Percentiles rank a stretch among this genome's conserved stretches.
These are phyloP conservation scores for Lateolabrax maculatus DNA, from an alignment of 2,797 vertebrate genomes.

Conservation along the genomic window DNA sequence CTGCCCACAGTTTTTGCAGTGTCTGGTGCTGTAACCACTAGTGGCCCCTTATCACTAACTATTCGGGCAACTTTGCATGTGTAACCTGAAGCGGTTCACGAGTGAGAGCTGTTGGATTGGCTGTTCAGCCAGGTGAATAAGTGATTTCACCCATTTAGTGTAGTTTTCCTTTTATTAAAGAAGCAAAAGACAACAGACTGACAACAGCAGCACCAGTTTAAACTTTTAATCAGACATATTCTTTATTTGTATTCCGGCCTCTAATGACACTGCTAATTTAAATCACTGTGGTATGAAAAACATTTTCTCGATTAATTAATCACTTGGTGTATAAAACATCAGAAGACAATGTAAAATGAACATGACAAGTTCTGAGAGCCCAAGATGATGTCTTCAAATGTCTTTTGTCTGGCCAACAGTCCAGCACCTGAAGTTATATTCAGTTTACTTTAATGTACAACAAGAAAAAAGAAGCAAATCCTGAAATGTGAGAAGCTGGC, in stretches of 20 bases:
- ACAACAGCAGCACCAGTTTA: neutral
- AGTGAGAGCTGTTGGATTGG: neutral
- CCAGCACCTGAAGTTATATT: neutral
- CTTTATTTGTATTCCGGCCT: neutral
- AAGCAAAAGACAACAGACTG: neutral
- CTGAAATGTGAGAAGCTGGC: neutral
- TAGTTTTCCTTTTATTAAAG: neutral
- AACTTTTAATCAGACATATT: neutral
- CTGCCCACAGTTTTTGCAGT: constrained; percentile 7
- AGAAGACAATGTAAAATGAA: neutral
- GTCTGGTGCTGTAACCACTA: neutral
- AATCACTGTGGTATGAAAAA: neutral
- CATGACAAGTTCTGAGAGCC: neutral
- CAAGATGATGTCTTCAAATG: neutral
- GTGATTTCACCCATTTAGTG: neutral
- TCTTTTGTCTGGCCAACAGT: neutral
- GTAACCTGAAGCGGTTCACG: neutral
- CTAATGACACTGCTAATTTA: neutral
- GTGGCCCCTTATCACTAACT: neutral
- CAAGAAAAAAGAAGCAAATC: neutral
- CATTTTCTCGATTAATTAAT: neutral
- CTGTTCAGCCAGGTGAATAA: neutral
- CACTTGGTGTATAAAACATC: neutral
- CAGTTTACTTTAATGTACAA: neutral
- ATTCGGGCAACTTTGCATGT: constrained; percentile 25